Evolutionary conservation across 2,113 vertebrate genomes (phyloP).

Genomic region (Megaleporinus macrocephalus): DNA sequence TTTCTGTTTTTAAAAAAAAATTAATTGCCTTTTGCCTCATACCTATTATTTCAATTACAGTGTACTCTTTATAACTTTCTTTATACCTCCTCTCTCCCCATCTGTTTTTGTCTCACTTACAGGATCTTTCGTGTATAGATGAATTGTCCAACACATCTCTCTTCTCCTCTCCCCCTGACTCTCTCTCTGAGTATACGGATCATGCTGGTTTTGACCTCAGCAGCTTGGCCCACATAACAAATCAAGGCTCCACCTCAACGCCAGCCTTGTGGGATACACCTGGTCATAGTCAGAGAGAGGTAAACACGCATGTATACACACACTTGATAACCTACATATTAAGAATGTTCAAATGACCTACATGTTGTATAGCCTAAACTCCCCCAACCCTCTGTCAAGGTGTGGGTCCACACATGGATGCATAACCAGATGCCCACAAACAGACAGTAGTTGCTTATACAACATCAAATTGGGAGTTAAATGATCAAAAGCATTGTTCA

Average conservation of each 20-base stretch:
- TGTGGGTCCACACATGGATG: neutral
- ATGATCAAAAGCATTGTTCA: neutral
- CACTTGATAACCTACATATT: neutral
- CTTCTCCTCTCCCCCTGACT: slow-evolving; percentile 92
- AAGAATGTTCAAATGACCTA: neutral
- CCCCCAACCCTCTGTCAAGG: neutral
- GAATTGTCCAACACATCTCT: slow-evolving; percentile 90
- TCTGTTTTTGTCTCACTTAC: neutral
- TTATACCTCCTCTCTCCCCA: too few species aligned
- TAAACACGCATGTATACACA: neutral
- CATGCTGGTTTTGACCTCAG: slow-evolving; percentile 81
- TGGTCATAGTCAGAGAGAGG: slow-evolving; percentile 74
- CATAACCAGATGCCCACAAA: neutral
- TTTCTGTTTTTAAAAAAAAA: too few species aligned
- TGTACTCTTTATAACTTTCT: too few species aligned
- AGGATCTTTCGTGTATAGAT: slow-evolving; percentile 92
- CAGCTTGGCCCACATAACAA: slow-evolving; percentile 84
- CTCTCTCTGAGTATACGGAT: slow-evolving; percentile 90
- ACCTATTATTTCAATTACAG: too few species aligned
- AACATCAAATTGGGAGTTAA: neutral
- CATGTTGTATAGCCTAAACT: neutral
- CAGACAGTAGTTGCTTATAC: neutral
- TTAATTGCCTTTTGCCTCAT: too few species aligned
- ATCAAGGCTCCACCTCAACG: slow-evolving; percentile 73
- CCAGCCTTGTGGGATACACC: slow-evolving; percentile 56